Evolutionary conservation across 2,113 vertebrate species (phyloP).

Genomic region (Tachysurus fulvidraco): DNA sequence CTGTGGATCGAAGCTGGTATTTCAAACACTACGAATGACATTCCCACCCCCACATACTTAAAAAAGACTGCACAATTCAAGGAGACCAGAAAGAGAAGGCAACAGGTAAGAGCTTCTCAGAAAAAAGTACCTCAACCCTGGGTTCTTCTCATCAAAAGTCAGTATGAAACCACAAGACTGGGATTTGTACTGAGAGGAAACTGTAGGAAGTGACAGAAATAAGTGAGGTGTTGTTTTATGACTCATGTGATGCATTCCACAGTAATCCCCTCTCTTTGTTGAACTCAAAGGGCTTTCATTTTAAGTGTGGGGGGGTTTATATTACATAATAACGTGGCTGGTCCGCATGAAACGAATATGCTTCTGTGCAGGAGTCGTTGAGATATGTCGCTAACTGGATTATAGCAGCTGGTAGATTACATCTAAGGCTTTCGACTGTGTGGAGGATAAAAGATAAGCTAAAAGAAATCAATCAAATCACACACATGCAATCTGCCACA

Average conservation of each 20-base stretch:
- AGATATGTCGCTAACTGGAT: conserved; percentile 36
- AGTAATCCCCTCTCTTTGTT: not conserved
- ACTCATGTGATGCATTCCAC: conserved; percentile 15
- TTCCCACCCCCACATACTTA: not conserved
- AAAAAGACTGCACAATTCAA: not conserved
- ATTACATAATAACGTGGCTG: not conserved
- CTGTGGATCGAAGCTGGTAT: not conserved
- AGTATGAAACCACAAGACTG: conserved; percentile 19
- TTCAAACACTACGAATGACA: not conserved
- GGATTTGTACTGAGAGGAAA: conserved; percentile 26
- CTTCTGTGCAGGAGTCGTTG: conserved; percentile 34
- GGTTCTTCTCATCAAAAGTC: conserved; percentile 28
- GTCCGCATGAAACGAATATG: conserved; percentile 20
- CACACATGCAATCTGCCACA: conserved; percentile 14
- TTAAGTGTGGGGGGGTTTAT: not conserved
- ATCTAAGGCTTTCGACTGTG: conserved; percentile 40
- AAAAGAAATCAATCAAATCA: conserved; percentile 38
- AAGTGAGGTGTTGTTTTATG: conserved; percentile 10
- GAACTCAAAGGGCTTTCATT: not conserved
- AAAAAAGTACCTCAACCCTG: conserved; percentile 22
- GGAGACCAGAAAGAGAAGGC: not conserved
- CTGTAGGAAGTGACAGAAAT: conserved; percentile 14
- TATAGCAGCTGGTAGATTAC: conserved; percentile 37
- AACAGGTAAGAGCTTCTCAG: conserved; percentile 10
- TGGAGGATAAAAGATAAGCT: conserved; percentile 29